These are phyloP conservation scores for Tenthredo amoena DNA, from an alignment of 2,888 invertebrate genomes.

Conservation along the genomic window DNA sequence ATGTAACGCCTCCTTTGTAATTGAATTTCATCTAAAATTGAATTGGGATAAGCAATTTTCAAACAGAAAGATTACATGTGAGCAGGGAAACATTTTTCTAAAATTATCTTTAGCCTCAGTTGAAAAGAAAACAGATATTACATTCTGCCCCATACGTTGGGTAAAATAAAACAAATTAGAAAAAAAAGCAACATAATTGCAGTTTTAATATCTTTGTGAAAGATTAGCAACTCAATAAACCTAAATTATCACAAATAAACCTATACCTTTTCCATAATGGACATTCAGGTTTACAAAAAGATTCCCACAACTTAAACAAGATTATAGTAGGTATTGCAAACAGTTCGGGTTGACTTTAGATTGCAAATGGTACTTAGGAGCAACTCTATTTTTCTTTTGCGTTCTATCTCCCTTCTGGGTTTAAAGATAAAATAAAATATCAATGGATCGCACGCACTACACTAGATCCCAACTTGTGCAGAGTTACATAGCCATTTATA, in stretches of 20 bases:
- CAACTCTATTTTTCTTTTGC: background rate
- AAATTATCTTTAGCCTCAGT: slow-evolving; percentile 6
- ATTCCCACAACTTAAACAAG: slow-evolving; percentile 6
- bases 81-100: slow-evolving; percentile 25
- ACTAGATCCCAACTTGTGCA: slow-evolving; percentile 27
- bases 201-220: slow-evolving; percentile 8
- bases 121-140: background rate
- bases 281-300: slow-evolving; percentile 12
- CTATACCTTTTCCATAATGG: slow-evolving; percentile 13
- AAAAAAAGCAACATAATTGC: background rate
- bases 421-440: slow-evolving; percentile 18
- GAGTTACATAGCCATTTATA: slow-evolving; percentile 15
- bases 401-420: background rate
- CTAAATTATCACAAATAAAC: slow-evolving; percentile 46
- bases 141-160: background rate
- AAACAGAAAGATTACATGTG: background rate
- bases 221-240: slow-evolving; percentile 9
- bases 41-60: background rate
- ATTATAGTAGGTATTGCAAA: slow-evolving; percentile 26
- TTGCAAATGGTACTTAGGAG: background rate
- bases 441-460: background rate
- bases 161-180: background rate
- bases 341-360: background rate
- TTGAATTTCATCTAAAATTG: background rate
- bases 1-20: background rate